phyloP scores from a whole-genome alignment of 2,888 invertebrate genomes.

The Balanococcus diminutus region DNA sequence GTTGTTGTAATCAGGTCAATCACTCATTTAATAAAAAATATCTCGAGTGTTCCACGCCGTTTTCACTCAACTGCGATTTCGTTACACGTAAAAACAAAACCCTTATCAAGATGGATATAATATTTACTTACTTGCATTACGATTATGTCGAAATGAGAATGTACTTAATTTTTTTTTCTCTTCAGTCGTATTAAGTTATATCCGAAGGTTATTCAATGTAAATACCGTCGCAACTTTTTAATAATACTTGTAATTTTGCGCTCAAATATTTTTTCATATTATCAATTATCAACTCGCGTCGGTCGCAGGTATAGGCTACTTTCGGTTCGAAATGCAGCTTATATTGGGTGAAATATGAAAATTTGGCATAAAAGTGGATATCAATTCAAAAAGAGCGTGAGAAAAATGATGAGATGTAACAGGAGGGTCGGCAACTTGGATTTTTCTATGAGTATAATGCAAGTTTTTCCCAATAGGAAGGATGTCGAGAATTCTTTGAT shows the following conservation, averaged over 20 bases:
- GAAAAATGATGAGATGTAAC: no score
- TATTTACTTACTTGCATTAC: conserved; percentile 40
- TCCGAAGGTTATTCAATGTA: conserved; percentile 19
- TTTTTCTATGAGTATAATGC: no score
- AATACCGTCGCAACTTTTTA: background rate
- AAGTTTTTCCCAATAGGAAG: no score
- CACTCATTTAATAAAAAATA: conserved; percentile 37
- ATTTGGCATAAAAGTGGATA: no score
- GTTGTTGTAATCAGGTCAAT: conserved; percentile 39
- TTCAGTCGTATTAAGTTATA: background rate
- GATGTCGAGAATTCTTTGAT: no score
- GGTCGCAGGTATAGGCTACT: background rate
- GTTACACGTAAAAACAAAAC: conserved; percentile 27
- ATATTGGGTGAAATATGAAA: no score
- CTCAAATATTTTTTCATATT: background rate
- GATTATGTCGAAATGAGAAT: conserved; percentile 25
- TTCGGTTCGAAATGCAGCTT: background rate
- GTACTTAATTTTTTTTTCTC: conserved; percentile 8
- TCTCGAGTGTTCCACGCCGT: conserved; percentile 36
- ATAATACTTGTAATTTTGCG: background rate
- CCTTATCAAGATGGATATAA: conserved; percentile 36
- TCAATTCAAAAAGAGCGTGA: no score
- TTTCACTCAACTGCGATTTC: background rate
- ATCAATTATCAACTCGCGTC: background rate
- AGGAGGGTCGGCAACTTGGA: no score